Evolutionary conservation across 2,888 invertebrate species (phyloP).

Genomic region (Thymelicus sylvestris): DNA sequence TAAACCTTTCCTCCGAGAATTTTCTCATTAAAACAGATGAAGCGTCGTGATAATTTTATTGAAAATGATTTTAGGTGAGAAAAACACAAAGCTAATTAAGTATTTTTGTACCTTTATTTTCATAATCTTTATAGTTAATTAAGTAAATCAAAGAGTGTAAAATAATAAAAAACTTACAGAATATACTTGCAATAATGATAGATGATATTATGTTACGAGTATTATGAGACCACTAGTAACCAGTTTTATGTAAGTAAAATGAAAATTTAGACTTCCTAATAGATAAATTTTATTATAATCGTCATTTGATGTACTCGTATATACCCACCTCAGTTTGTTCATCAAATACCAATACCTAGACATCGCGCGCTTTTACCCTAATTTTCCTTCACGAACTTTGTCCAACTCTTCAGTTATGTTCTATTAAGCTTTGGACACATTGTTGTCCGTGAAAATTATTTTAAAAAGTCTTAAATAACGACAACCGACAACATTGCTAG

Average conservation of each 20-base stretch:
- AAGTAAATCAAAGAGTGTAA: no score
- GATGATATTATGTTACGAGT: no score
- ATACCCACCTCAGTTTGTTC: conserved; percentile 10
- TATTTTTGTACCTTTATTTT: no score
- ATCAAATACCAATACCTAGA: conserved; percentile 16
- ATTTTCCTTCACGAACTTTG: conserved; percentile 5
- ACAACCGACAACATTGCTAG: no score
- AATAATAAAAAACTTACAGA: no score
- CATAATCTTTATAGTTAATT: no score
- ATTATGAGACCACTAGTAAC: no score
- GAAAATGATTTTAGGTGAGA: background rate
- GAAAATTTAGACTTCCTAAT: background rate
- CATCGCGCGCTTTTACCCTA: conserved; percentile 1
- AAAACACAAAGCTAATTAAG: background rate
- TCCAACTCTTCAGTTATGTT: background rate
- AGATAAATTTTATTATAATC: background rate
- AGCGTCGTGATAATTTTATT: background rate
- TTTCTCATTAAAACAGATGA: background rate
- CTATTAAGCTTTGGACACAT: background rate
- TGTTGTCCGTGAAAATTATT: background rate
- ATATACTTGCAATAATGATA: no score
- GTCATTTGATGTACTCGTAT: background rate
- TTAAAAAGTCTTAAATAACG: no score
- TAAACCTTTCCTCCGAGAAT: background rate
- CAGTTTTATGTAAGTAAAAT: no score